Evolutionary conservation across 30 jellyfish, hydroid and myxozoan genomes (phyloP).

Genomic region (Pseudorhiza aurosa): DNA sequence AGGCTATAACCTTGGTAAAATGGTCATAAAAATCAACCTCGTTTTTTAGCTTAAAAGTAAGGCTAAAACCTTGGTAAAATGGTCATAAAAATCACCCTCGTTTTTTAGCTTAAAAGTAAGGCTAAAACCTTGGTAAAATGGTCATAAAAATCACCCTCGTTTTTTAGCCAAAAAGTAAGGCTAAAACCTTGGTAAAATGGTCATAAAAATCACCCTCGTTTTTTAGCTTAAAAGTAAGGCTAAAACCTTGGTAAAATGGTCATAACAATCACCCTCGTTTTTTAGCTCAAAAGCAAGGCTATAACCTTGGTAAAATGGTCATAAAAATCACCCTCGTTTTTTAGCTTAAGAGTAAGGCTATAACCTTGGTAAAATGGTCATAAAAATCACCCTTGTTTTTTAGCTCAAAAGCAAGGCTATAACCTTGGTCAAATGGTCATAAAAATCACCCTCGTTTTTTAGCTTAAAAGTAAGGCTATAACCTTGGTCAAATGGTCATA

Average conservation of each 20-base stretch:
- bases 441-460: not conserved
- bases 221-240: not conserved
- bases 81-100: not conserved
- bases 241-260: not conserved
- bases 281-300: not conserved
- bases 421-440: not conserved
- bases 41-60: not conserved
- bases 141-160: too few species aligned
- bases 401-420: not conserved
- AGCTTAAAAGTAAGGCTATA: not conserved
- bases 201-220: too few species aligned
- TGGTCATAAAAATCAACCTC: too few species aligned
- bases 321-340: not conserved
- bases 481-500: not conserved
- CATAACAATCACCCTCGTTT: not conserved
- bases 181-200: not conserved
- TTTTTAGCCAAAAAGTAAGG: not conserved
- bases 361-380: not conserved
- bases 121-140: not conserved
- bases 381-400: too few species aligned
- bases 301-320: not conserved
- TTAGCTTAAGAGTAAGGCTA: not conserved
- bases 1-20: not conserved
- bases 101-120: not conserved
- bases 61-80: not conserved